A percentile compares a stretch with the other conserved stretches of the same genome.
phyloP scores from a whole-genome alignment of 2,888 invertebrate species.

The Trypoxylon attenuatum region DNA sequence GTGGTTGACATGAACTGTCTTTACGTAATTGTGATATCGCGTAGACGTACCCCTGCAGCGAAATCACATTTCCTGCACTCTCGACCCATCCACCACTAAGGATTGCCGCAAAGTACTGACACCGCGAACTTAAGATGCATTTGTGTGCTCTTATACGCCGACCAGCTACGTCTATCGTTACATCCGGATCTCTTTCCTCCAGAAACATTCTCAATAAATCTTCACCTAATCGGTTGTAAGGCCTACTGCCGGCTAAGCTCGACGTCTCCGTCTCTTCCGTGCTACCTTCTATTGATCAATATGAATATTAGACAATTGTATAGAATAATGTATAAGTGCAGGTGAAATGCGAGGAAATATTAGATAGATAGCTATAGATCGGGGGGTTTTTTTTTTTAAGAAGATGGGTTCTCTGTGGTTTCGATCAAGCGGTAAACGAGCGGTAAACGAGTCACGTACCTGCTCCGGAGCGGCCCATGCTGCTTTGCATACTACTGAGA shows the following conservation, averaged over 20 bases:
- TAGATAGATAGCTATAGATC: too few relatives aligned
- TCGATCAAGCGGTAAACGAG: too few relatives aligned
- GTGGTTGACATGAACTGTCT: too few relatives aligned
- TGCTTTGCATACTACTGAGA: constrained; percentile 76
- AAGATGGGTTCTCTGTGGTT: too few relatives aligned
- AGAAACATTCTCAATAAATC: constrained; percentile 93
- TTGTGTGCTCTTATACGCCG: constrained; percentile 91
- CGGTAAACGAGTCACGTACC: constrained; percentile 61
- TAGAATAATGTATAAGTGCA: neutral
- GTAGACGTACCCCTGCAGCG: constrained; percentile 83
- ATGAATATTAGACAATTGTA: neutral
- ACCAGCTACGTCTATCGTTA: constrained; percentile 88
- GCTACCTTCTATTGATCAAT: constrained; percentile 66
- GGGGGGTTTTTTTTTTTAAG: too few relatives aligned
- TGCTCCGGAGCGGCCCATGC: constrained; percentile 75
- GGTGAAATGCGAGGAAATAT: too few relatives aligned
- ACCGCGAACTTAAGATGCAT: constrained; percentile 92
- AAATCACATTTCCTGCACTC: constrained; percentile 86
- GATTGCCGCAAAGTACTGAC: constrained; percentile 95
- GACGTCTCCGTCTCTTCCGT: constrained; percentile 76
- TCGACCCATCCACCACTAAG: constrained; percentile 91
- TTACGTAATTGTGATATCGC: too few relatives aligned
- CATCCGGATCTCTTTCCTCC: constrained; percentile 93
- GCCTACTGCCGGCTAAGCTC: constrained; percentile 68
- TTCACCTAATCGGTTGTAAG: constrained; percentile 82